Conservation (phyloP, 2,113 vertebrate species). For the Cynopterus brachyotis region DNA sequence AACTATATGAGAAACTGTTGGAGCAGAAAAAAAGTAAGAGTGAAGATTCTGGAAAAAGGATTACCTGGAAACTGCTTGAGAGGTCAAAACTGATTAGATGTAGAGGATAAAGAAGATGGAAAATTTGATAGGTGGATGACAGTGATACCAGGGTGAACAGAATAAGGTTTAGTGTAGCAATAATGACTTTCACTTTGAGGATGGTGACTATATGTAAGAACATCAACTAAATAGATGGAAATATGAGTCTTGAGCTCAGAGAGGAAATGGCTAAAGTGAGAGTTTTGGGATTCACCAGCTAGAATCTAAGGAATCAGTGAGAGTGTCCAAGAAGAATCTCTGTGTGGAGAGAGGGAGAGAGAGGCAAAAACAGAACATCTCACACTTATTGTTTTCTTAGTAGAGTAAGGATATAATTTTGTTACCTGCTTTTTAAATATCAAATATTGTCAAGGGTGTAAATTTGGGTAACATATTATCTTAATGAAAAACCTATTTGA, state of each 20-base stretch:
- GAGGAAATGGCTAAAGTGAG: not conserved
- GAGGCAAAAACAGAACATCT: not conserved
- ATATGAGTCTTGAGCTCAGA: not conserved
- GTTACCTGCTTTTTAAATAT: not conserved
- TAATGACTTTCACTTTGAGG: not conserved
- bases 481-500: conserved; percentile 22
- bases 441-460: not conserved
- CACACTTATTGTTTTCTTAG: not conserved
- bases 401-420: not conserved
- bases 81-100: not conserved
- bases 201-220: not conserved
- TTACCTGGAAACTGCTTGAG: not conserved
- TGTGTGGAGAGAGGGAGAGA: not conserved
- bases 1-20: not conserved
- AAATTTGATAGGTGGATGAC: not conserved
- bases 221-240: not conserved
- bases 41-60: not conserved
- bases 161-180: not conserved
- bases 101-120: not conserved
- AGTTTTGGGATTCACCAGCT: not conserved
- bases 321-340: not conserved
- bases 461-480: not conserved
- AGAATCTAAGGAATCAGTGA: not conserved
- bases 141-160: not conserved
- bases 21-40: not conserved